Evolutionary conservation across 2,113 vertebrate species (phyloP).

Genomic region (Proterorhinus semilunaris): DNA sequence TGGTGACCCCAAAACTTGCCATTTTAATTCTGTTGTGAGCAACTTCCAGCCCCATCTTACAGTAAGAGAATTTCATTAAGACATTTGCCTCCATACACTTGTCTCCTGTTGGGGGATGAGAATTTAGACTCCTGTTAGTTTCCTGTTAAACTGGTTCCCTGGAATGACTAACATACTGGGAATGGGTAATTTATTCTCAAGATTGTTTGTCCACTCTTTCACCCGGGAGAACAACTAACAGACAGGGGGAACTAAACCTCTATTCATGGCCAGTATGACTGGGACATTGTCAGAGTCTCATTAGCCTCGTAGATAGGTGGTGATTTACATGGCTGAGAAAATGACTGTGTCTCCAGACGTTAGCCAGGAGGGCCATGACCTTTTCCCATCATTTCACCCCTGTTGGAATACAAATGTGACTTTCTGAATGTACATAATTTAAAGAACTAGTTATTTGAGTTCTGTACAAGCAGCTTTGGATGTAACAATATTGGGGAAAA

Average conservation of each 20-base stretch:
- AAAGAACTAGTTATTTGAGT: too few relatives aligned
- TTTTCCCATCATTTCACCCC: slow-evolving; percentile 53
- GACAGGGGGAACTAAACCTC: slow-evolving; percentile 44
- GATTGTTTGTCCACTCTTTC: slow-evolving; percentile 63
- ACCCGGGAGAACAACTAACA: slow-evolving; percentile 56
- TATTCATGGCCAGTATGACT: slow-evolving; percentile 68
- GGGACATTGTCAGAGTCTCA: slow-evolving; percentile 60
- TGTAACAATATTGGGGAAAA: too few relatives aligned
- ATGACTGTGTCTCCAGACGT: slow-evolving; percentile 41
- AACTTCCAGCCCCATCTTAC: slow-evolving; percentile 9
- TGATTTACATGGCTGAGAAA: slow-evolving; percentile 56
- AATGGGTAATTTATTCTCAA: slow-evolving; percentile 51
- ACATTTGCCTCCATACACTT: slow-evolving; percentile 31
- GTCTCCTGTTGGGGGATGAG: slow-evolving; percentile 16
- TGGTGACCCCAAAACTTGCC: background rate
- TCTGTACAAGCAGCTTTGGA: too few relatives aligned
- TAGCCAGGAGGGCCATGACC: slow-evolving; percentile 37
- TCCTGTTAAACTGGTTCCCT: slow-evolving; percentile 30
- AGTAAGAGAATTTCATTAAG: slow-evolving; percentile 13
- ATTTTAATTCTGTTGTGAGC: slow-evolving; percentile 1
- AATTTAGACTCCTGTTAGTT: slow-evolving; percentile 11
- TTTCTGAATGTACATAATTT: too few relatives aligned
- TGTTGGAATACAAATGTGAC: slow-evolving; percentile 25
- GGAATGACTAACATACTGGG: slow-evolving; percentile 56
- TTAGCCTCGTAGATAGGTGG: slow-evolving; percentile 36